These are phyloP conservation scores for Brachypodius melanocephalos DNA, from an alignment of 2,113 vertebrate species.

Conservation along the genomic window DNA sequence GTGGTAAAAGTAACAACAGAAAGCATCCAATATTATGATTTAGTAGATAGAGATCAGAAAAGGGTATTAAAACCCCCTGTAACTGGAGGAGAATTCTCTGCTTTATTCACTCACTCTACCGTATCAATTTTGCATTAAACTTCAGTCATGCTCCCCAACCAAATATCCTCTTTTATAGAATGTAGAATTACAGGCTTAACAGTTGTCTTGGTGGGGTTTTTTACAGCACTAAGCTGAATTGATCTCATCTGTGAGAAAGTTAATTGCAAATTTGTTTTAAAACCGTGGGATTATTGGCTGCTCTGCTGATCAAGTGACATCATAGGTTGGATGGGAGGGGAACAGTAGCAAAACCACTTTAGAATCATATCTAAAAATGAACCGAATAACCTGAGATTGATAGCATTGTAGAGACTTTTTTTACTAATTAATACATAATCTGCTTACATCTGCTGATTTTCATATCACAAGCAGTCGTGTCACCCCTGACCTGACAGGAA, in stretches of 20 bases:
- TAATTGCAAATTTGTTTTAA: neutral
- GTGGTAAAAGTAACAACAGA: neutral
- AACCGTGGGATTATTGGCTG: neutral
- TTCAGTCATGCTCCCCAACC: neutral
- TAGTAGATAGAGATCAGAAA: neutral
- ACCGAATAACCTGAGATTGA: rapidly evolving
- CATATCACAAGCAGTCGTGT: neutral
- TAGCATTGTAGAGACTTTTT: neutral
- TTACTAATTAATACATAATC: neutral
- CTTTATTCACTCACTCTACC: neutral
- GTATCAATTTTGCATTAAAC: neutral
- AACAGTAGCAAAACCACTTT: neutral
- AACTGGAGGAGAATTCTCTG: neutral
- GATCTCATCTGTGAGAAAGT: neutral
- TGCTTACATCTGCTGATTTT: neutral
- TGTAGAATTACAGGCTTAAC: neutral
- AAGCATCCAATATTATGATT: neutral
- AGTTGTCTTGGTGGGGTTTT: neutral
- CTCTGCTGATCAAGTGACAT: neutral
- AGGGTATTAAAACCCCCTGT: neutral
- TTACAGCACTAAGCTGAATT: neutral
- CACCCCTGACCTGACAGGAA: neutral
- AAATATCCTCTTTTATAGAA: neutral
- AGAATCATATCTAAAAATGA: neutral
- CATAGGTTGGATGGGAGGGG: neutral